A percentile compares a stretch with the other conserved stretches of the same genome.
These are phyloP conservation scores for Rhaphigaster nebulosa DNA, from an alignment of 2,888 invertebrate genomes.

Conservation along the genomic window DNA sequence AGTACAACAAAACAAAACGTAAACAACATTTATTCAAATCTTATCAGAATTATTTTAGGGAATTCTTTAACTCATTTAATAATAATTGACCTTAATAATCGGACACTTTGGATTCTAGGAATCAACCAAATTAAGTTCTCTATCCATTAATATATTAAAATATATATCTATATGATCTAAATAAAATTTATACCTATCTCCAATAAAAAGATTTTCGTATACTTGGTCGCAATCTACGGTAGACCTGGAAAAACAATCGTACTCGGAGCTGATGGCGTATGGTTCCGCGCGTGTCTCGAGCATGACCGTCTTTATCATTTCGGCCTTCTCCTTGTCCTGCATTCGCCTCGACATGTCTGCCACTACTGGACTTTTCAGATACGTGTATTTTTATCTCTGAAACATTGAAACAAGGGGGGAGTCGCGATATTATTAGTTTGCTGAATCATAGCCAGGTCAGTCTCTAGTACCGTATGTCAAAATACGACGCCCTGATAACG, in stretches of 20 bases:
- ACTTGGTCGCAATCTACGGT: constrained; percentile 79
- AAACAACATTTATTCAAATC: not conserved
- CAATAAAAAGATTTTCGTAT: constrained; percentile 80
- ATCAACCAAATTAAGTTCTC: too few relatives aligned
- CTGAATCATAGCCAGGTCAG: constrained; percentile 33
- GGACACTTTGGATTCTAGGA: not conserved
- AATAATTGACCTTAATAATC: not conserved
- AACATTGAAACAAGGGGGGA: constrained; percentile 42
- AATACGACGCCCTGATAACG: not conserved
- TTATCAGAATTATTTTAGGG: not conserved
- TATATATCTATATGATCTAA: too few relatives aligned
- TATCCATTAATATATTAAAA: too few relatives aligned
- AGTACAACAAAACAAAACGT: not conserved
- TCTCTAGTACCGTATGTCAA: not conserved
- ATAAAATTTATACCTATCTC: constrained; percentile 77
- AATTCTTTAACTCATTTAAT: not conserved
- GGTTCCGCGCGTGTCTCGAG: constrained; percentile 32
- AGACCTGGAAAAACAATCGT: not conserved
- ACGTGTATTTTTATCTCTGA: constrained; percentile 37
- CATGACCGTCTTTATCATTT: constrained; percentile 42
- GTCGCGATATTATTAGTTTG: constrained; percentile 43
- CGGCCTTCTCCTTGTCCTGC: constrained; percentile 54
- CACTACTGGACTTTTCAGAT: constrained; percentile 18
- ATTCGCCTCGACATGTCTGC: constrained; percentile 50
- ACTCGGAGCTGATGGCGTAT: not conserved